Percentiles rank a stretch among this genome's conserved stretches.
Evolutionary conservation across 2,888 invertebrate genomes (phyloP).

Genomic region (Chydorus sphaericus): DNA sequence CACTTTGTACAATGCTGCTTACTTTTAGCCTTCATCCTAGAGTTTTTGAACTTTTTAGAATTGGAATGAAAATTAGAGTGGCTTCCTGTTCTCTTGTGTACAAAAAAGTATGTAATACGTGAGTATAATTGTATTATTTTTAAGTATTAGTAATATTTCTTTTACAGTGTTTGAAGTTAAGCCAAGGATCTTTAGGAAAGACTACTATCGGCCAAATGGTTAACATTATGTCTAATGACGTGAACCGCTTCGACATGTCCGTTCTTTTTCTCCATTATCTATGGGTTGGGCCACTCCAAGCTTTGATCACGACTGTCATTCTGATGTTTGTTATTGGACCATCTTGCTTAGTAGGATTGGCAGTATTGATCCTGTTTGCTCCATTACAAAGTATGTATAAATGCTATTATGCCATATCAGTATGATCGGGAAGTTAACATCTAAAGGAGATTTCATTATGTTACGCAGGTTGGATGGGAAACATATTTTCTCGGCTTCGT

Average conservation of each 20-base stretch:
- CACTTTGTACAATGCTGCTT: constrained; percentile 55
- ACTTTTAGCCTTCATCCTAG: constrained; percentile 72
- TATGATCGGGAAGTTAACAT: too few species aligned
- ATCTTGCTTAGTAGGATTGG: constrained; percentile 57
- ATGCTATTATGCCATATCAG: too few species aligned
- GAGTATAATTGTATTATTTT: background rate
- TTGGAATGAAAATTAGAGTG: constrained; percentile 65
- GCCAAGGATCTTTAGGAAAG: constrained; percentile 66
- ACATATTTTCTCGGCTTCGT: constrained; percentile 28
- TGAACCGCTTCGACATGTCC: constrained; percentile 79
- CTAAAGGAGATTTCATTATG: background rate
- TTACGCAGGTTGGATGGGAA: constrained; percentile 27
- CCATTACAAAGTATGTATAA: constrained; percentile 63
- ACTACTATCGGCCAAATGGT: constrained; percentile 86
- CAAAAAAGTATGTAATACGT: constrained; percentile 45
- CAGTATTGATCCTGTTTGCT: constrained; percentile 58
- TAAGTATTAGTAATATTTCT: background rate
- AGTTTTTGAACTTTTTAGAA: constrained; percentile 58
- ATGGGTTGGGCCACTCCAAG: constrained; percentile 63
- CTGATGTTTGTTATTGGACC: constrained; percentile 61
- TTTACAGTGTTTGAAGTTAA: constrained; percentile 24
- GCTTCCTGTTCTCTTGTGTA: constrained; percentile 70
- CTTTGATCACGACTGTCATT: constrained; percentile 59
- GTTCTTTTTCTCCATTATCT: constrained; percentile 28
- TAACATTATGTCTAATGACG: constrained; percentile 87